Conservation (phyloP, 2,888 invertebrate genomes). For the Erynnis tages region DNA sequence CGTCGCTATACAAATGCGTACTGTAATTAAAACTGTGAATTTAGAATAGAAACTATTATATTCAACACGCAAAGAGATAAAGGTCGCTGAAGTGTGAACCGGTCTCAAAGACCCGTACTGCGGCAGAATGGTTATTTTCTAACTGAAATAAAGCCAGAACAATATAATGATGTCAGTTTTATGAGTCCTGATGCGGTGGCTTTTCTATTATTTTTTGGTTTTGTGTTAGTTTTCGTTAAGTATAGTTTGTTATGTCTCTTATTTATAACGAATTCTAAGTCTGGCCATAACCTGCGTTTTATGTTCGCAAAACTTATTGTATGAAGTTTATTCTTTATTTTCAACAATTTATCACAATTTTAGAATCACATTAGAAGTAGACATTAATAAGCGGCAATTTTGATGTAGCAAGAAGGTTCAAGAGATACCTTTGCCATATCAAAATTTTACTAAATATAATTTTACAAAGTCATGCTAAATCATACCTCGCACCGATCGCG, state of each 20-base stretch:
- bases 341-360: too few relatives aligned
- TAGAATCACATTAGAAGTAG: too few relatives aligned
- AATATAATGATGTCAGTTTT: slow-evolving; percentile 30
- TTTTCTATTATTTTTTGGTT: slow-evolving; percentile 4
- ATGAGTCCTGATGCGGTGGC: neutral
- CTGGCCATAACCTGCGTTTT: too few relatives aligned
- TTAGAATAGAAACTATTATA: slow-evolving; percentile 38
- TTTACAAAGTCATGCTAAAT: neutral
- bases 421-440: too few relatives aligned
- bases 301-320: too few relatives aligned
- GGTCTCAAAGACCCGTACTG: slow-evolving; percentile 14
- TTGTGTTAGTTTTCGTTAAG: neutral
- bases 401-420: too few relatives aligned
- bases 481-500: neutral
- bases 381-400: too few relatives aligned
- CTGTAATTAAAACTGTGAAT: slow-evolving; percentile 38
- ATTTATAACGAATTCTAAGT: too few relatives aligned
- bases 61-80: slow-evolving; percentile 32
- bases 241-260: too few relatives aligned
- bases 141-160: slow-evolving; percentile 21
- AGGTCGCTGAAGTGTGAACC: slow-evolving; percentile 27
- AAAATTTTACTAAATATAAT: neutral
- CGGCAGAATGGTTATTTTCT: slow-evolving; percentile 25
- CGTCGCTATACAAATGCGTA: slow-evolving; percentile 27
- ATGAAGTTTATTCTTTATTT: too few relatives aligned